A percentile compares a stretch with the other conserved stretches of the same genome.
Evolutionary conservation across 2,888 invertebrate genomes (phyloP).

Genomic region (Bellardia bayeri): DNA sequence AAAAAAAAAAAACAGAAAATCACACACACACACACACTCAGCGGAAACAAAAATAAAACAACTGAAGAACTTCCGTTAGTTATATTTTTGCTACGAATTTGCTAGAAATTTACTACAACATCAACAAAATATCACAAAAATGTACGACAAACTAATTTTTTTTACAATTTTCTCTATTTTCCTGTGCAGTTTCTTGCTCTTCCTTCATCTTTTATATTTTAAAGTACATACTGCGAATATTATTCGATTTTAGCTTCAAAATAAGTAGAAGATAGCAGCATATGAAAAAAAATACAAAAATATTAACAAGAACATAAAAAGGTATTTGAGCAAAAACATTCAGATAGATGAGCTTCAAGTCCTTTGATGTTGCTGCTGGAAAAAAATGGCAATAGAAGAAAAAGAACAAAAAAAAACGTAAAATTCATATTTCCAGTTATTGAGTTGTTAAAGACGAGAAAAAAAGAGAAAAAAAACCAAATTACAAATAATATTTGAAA

Average conservation of each 20-base stretch:
- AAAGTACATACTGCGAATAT: slow-evolving; percentile 41
- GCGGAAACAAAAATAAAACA: slow-evolving; percentile 35
- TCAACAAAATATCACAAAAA: slow-evolving; percentile 11
- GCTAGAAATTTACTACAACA: slow-evolving; percentile 43
- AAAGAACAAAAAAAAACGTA: slow-evolving; percentile 1
- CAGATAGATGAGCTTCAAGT: slow-evolving; percentile 52
- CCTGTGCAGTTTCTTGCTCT: not conserved
- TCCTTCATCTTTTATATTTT: slow-evolving; percentile 2
- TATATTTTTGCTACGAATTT: slow-evolving; percentile 62
- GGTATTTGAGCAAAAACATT: not conserved
- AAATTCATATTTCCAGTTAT: slow-evolving; percentile 55
- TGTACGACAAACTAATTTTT: slow-evolving; percentile 1
- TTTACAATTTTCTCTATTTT: slow-evolving; percentile 8
- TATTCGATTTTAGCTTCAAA: slow-evolving; percentile 65
- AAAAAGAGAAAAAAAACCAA: not conserved
- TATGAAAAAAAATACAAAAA: slow-evolving; percentile 14
- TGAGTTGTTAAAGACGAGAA: slow-evolving; percentile 45
- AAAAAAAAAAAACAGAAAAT: too few relatives aligned
- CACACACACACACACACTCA: not conserved
- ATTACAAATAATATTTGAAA: not conserved
- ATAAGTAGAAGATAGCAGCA: slow-evolving; percentile 25
- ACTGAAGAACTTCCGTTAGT: slow-evolving; percentile 64
- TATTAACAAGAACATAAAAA: slow-evolving; percentile 55
- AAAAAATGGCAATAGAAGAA: not conserved
- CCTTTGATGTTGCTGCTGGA: slow-evolving; percentile 50